These are phyloP conservation scores for Blennius ocellaris DNA, from an alignment of 2,113 vertebrate species.

Conservation along the genomic window DNA sequence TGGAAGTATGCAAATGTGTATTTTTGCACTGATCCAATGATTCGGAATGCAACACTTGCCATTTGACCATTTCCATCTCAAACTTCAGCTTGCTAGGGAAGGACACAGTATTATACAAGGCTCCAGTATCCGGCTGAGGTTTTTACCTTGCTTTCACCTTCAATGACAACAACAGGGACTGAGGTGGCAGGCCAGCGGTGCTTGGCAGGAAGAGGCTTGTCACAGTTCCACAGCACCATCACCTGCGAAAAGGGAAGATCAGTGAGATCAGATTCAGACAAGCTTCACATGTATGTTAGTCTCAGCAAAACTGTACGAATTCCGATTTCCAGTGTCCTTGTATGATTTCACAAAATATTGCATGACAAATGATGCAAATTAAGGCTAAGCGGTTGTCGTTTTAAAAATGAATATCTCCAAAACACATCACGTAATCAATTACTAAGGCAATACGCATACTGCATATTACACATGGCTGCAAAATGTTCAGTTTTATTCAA, in stretches of 20 bases:
- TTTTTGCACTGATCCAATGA: not conserved
- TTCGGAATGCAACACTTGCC: not conserved
- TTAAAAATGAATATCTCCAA: too few species aligned
- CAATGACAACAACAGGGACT: slow-evolving; percentile 94
- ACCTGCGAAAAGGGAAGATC: slow-evolving; percentile 83
- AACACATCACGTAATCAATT: too few species aligned
- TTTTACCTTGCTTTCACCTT: slow-evolving; percentile 92
- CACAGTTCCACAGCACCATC: slow-evolving; percentile 98
- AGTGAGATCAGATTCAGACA: too few species aligned
- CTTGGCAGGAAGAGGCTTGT: slow-evolving; percentile 96
- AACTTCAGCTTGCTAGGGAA: not conserved
- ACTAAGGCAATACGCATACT: too few species aligned
- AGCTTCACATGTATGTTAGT: too few species aligned
- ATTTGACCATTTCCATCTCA: not conserved
- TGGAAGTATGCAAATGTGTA: not conserved
- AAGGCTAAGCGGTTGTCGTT: too few species aligned
- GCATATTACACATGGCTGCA: too few species aligned
- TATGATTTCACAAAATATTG: too few species aligned
- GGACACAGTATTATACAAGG: not conserved
- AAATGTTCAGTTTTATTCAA: too few species aligned
- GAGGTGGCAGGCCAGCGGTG: slow-evolving; percentile 96
- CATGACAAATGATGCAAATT: too few species aligned
- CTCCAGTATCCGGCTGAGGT: not conserved
- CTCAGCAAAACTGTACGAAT: too few species aligned
- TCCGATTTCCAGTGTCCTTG: too few species aligned